These are phyloP conservation scores for Pongo pygmaeus DNA, from an alignment of 2,113 vertebrate species.

Conservation along the genomic window DNA sequence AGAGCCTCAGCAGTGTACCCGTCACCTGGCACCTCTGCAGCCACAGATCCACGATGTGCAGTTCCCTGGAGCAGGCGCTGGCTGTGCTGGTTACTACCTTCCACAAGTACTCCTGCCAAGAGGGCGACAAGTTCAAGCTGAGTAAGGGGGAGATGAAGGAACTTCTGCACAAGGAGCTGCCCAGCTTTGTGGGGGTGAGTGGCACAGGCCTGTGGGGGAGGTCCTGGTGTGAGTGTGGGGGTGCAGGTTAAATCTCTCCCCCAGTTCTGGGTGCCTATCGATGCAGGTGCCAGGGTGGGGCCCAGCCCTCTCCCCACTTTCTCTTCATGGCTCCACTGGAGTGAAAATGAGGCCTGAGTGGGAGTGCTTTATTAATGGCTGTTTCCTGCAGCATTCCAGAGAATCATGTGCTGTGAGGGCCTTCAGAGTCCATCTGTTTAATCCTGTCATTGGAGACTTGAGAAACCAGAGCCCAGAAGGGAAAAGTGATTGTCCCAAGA, in stretches of 20 bases:
- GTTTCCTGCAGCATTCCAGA: not conserved
- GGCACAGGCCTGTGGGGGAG: accelerated
- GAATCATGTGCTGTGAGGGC: not conserved
- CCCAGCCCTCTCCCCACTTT: not conserved
- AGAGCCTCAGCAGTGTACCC: not conserved
- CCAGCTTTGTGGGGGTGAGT: constrained; percentile 86
- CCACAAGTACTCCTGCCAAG: constrained; percentile 85
- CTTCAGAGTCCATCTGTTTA: not conserved
- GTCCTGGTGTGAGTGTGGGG: no score
- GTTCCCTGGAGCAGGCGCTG: constrained; percentile 75
- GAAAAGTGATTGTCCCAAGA: not conserved
- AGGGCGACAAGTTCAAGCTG: constrained; percentile 82
- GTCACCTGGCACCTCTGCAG: not conserved
- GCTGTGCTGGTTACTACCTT: constrained; percentile 79
- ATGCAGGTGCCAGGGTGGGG: not conserved
- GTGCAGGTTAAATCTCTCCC: no score
- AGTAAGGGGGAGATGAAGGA: constrained; percentile 88
- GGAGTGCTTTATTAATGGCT: not conserved
- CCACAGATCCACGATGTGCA: constrained; percentile 66
- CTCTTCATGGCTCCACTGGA: not conserved
- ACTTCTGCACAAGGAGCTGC: constrained; percentile 85
- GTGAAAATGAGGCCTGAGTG: not conserved
- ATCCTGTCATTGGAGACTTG: not conserved
- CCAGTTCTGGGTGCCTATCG: not conserved
- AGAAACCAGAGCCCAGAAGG: not conserved